A percentile compares a stretch with the other conserved stretches of the same genome.
phyloP scores from a whole-genome alignment of 2,888 invertebrate genomes.

The Orchesella flavescens region DNA sequence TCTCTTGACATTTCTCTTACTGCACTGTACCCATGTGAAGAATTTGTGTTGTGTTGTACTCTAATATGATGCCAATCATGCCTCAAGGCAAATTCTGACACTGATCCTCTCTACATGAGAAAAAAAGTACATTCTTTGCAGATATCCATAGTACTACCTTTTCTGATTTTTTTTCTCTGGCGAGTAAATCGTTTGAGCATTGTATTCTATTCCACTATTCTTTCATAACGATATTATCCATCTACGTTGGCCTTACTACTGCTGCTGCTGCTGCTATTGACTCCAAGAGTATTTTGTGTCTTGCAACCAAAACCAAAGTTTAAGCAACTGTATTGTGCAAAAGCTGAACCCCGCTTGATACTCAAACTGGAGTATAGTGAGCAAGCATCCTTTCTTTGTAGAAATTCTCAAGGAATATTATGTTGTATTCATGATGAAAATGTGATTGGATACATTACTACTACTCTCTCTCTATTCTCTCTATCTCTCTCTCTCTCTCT shows the following conservation, averaged over 20 bases:
- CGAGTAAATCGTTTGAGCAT: not conserved
- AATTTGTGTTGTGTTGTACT: constrained; percentile 3
- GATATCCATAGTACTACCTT: not conserved
- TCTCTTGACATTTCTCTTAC: constrained; percentile 9
- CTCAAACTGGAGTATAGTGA: constrained; percentile 5
- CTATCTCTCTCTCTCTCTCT: too few species aligned
- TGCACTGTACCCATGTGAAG: not conserved
- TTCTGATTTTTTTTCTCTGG: not conserved
- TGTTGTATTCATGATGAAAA: constrained; percentile 20
- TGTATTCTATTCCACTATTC: too few species aligned
- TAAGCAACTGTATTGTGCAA: too few species aligned
- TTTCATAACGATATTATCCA: too few species aligned
- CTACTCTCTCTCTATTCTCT: not conserved
- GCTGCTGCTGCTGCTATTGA: too few species aligned
- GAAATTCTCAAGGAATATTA: not conserved
- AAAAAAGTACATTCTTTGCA: not conserved
- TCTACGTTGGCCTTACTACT: too few species aligned
- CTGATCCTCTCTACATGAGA: constrained; percentile 6
- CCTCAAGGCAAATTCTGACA: constrained; percentile 32
- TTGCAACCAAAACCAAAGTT: too few species aligned
- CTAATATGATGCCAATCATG: constrained; percentile 31
- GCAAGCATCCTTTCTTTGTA: not conserved
- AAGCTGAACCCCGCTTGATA: not conserved
- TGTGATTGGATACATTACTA: constrained; percentile 25
- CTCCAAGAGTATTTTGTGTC: too few species aligned